Base-by-base conservation (phyloP, 2,888 invertebrate genomes). In the Ommatoiulus sabulosus region DNA sequence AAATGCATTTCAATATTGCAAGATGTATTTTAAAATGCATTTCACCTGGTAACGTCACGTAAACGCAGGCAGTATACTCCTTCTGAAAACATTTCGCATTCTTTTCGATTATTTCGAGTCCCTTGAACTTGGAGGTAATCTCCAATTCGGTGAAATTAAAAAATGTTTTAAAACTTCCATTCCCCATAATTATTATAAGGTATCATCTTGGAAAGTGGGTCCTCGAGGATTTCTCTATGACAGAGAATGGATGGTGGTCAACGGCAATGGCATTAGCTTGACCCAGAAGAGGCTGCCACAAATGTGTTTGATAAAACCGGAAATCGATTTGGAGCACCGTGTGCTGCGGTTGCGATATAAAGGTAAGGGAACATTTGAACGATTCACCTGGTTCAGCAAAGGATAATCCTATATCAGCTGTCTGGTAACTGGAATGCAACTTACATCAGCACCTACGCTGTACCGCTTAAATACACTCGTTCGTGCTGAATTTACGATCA, bases 191-290 rank as follows among this genome's bases (percentile, higher is more conserved):
- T 84, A n/a, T n/a, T n/a, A n/a, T n/a, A 35, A 84, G 84, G 84
- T 84, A 43, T 44, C 63, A 63, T 63, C 63, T 8, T 98, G 98
- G 98, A 93, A 94, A 89, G 92, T 98, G 88, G 95, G 95, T 15
- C 91, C 93, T 0, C 95, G 95, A 91, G 99, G 99, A 0, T 94
- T 99, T 52, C 94, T 95, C 91, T 97, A 96, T 92, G 99, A 99
- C 93, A 94, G 99, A 90, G 95, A 96, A 91, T 99, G 98, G 98
- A 97, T 98, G 97, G 95, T 99, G 89, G 94, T 97, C 8, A 96
- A 95, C 91, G 94, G 95, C 10, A 94, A 95, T 91, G 98, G 98
- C 20, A 95, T 96, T 89, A 96, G 96, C 89, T 93, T 99, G 88
- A 98, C 97, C 2, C 98, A 98, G 92, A 98, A 99, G 93, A 95